These are phyloP conservation scores for Eupeodes luniger DNA, from an alignment of 2,888 invertebrate species.

Conservation along the genomic window DNA sequence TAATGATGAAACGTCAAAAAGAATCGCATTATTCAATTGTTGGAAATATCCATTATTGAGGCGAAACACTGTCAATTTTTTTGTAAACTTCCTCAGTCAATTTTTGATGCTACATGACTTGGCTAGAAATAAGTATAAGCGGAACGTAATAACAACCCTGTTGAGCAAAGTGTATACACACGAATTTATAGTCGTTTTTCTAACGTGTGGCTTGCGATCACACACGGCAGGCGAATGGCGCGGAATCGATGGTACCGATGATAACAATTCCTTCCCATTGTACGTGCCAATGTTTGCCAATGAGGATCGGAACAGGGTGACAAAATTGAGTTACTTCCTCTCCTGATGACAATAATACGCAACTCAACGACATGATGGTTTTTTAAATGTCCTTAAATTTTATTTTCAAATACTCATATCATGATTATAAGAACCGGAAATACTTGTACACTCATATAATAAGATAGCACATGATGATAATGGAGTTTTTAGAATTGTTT, in stretches of 20 bases:
- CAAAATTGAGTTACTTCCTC: slow-evolving; percentile 61
- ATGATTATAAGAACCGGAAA: slow-evolving; percentile 44
- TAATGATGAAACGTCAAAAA: too few relatives aligned
- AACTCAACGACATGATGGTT: slow-evolving; percentile 51
- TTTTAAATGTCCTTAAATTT: slow-evolving; percentile 58
- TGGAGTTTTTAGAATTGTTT: not conserved
- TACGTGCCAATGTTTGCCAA: slow-evolving; percentile 65
- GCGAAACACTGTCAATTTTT: too few relatives aligned
- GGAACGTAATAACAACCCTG: too few relatives aligned
- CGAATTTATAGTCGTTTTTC: not conserved
- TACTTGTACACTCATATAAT: not conserved
- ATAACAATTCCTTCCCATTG: slow-evolving; percentile 1
- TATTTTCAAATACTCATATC: not conserved
- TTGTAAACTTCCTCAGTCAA: too few relatives aligned
- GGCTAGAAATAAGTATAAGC: too few relatives aligned
- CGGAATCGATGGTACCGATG: not conserved
- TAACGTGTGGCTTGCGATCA: slow-evolving; percentile 3
- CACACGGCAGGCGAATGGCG: not conserved
- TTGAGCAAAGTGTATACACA: too few relatives aligned
- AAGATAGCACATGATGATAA: slow-evolving; percentile 9
- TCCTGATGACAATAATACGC: slow-evolving; percentile 37
- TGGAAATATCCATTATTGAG: too few relatives aligned
- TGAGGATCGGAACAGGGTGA: slow-evolving; percentile 35
- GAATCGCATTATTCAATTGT: too few relatives aligned
- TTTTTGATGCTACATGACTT: too few relatives aligned